A percentile compares a stretch with the other conserved stretches of the same genome.
Evolutionary conservation across 2,888 invertebrate genomes (phyloP).

Genomic region (Pinctada fucata): DNA sequence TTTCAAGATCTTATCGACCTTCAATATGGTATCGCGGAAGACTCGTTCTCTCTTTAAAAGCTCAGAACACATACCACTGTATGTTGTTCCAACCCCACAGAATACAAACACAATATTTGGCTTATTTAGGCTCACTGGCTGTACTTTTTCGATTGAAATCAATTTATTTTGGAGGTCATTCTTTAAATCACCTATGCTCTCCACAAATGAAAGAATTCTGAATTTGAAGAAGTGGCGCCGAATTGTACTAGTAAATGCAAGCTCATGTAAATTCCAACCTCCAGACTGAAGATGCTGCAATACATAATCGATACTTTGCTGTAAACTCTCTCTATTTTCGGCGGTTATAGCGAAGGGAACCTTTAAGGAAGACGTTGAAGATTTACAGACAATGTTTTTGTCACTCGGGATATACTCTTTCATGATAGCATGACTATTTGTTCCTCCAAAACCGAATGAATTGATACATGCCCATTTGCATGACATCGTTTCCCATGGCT

Average conservation of each 20-base stretch:
- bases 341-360: no score
- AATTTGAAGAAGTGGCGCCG: not conserved
- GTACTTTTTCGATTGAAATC: not conserved
- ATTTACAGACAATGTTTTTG: no score
- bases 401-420: not conserved
- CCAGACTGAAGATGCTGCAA: not conserved
- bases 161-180: not conserved
- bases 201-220: not conserved
- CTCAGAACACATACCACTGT: slow-evolving; percentile 64
- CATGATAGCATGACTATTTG: slow-evolving; percentile 55
- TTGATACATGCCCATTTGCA: slow-evolving; percentile 45
- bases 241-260: not conserved
- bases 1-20: slow-evolving; percentile 48
- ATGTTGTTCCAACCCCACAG: slow-evolving; percentile 66
- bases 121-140: slow-evolving; percentile 21
- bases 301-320: not conserved
- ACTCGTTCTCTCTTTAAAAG: slow-evolving; percentile 44
- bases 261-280: not conserved
- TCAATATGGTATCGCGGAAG: slow-evolving; percentile 50
- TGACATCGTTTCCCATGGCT: slow-evolving; percentile 39
- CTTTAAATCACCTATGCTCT: not conserved
- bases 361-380: no score
- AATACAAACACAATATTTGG: slow-evolving; percentile 59
- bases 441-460: slow-evolving; percentile 63
- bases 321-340: no score